These are phyloP conservation scores for Cerastis rubricosa DNA, from an alignment of 2,888 invertebrate genomes.

Conservation along the genomic window DNA sequence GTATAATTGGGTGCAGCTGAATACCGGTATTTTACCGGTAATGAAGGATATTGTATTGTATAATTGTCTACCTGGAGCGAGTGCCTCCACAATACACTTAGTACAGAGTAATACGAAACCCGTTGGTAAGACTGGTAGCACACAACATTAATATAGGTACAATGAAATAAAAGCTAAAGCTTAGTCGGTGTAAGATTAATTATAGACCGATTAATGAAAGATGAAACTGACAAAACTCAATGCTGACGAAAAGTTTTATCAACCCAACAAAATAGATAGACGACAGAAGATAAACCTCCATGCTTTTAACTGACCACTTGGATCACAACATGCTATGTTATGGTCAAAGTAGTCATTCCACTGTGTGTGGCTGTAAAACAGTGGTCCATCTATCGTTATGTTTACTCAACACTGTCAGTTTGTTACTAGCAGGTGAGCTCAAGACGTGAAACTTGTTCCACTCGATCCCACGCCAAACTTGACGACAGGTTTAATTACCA, in stretches of 20 bases:
- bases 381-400: conserved; percentile 23
- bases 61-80: too few relatives aligned
- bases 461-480: conserved; percentile 35
- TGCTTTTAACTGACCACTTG: conserved; percentile 1
- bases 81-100: too few relatives aligned
- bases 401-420: conserved; percentile 40
- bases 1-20: too few relatives aligned
- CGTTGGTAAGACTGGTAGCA: too few relatives aligned
- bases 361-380: background rate
- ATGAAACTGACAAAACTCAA: background rate
- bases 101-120: too few relatives aligned
- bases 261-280: background rate
- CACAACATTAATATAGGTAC: background rate
- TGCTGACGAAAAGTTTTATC: background rate
- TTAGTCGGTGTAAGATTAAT: background rate
- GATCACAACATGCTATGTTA: background rate
- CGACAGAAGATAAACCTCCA: background rate
- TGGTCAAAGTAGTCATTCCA: background rate
- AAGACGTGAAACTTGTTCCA: conserved; percentile 49
- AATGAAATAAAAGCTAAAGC: background rate
- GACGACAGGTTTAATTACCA: conserved; percentile 49
- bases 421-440: conserved; percentile 22
- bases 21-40: too few relatives aligned
- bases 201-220: too few relatives aligned
- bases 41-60: too few relatives aligned